phyloP scores from a whole-genome alignment of 2,888 invertebrate species.

The Cylindroiulus punctatus region DNA sequence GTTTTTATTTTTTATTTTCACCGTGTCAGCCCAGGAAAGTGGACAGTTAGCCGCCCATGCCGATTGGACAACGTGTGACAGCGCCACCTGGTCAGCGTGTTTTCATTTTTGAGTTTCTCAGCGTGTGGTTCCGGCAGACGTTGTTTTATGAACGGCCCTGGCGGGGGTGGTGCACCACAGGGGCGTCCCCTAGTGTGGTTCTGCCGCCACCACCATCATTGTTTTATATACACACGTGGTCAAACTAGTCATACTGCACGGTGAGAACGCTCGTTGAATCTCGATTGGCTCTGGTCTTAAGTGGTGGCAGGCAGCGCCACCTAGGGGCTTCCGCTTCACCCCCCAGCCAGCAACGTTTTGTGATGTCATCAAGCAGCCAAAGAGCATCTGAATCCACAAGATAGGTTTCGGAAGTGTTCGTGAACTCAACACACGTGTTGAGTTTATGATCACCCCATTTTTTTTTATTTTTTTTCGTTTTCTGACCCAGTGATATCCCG shows the following conservation, averaged over 20 bases:
- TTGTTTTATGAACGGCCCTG: not conserved
- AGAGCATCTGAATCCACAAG: not conserved
- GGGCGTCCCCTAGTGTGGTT: not conserved
- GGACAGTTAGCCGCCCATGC: not conserved
- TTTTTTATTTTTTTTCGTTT: not conserved
- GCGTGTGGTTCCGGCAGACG: not conserved
- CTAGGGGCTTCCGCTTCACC: not conserved
- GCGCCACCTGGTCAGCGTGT: conserved; percentile 5
- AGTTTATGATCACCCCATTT: not conserved
- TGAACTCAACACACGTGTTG: not conserved
- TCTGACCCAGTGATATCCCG: not conserved
- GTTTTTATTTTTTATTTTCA: not conserved
- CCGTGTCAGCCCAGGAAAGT: not conserved
- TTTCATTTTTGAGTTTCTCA: not conserved
- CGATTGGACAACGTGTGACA: not conserved
- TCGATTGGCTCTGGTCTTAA: conserved; percentile 25
- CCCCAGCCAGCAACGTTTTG: not conserved
- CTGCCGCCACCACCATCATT: not conserved
- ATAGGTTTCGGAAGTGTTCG: not conserved
- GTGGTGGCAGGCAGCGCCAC: not conserved
- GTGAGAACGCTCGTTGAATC: not conserved
- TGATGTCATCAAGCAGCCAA: not conserved
- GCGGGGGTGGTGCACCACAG: not conserved
- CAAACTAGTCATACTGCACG: conserved; percentile 2
- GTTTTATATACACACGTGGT: not conserved